Conservation (phyloP, 2,888 invertebrate genomes). For the Frankliniella fusca region DNA sequence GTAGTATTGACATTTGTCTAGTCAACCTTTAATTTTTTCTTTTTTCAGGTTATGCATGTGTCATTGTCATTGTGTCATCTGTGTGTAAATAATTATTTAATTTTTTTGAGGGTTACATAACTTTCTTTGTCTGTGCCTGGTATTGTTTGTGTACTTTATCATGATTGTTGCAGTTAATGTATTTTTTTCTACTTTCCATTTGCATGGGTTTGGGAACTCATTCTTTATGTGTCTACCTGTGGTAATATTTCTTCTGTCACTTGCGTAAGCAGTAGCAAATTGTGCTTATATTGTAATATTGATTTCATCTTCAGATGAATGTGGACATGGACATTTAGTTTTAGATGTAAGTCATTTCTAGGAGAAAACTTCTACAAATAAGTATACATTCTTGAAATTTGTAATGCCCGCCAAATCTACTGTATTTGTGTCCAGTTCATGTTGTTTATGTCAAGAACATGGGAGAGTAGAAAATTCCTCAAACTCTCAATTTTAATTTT, state of each 20-base stretch:
- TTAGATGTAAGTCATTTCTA: too few relatives aligned
- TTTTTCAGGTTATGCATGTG: neutral
- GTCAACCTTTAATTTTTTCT: neutral
- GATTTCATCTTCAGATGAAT: too few relatives aligned
- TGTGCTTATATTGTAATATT: neutral
- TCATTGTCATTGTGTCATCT: neutral
- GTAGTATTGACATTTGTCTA: neutral
- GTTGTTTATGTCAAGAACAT: neutral
- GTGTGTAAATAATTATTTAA: neutral
- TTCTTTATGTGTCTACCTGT: too few relatives aligned
- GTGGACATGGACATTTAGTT: too few relatives aligned
- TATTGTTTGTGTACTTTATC: neutral
- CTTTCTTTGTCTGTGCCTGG: neutral
- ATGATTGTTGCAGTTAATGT: neutral
- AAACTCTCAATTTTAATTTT: neutral
- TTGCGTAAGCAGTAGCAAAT: neutral
- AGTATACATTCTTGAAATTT: too few relatives aligned
- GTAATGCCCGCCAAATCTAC: too few relatives aligned
- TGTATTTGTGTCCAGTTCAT: too few relatives aligned
- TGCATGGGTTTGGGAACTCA: neutral
- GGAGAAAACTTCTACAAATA: too few relatives aligned
- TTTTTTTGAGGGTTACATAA: neutral
- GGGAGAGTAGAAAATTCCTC: neutral
- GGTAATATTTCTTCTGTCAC: neutral
- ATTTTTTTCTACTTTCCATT: neutral